Percentiles rank a stretch among this genome's conserved stretches.
These are phyloP conservation scores for Drosophila subobscura DNA, from an alignment of 1,140 invertebrate species.

Conservation along the genomic window DNA sequence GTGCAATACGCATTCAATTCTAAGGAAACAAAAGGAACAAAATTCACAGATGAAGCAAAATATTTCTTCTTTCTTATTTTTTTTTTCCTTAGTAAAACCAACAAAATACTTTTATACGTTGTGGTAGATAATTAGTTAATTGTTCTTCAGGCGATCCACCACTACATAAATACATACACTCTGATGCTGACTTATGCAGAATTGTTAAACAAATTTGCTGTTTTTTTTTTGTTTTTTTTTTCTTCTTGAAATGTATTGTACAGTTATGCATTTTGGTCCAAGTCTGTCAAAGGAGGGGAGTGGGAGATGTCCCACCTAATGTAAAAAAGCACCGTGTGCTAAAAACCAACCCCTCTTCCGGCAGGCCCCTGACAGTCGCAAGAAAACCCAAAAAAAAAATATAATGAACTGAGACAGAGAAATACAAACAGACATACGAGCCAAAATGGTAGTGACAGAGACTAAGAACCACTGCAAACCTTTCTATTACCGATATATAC, in stretches of 20 bases:
- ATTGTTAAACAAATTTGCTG: conserved; percentile 66
- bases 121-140: too few relatives aligned
- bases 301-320: too few relatives aligned
- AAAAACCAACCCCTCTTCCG: too few relatives aligned
- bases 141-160: not conserved
- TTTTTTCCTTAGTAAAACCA: not conserved
- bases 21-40: conserved; percentile 15
- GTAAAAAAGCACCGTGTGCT: too few relatives aligned
- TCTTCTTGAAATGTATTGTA: not conserved
- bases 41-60: conserved; percentile 14
- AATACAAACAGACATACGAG: conserved; percentile 22
- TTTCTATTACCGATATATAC: conserved; percentile 47
- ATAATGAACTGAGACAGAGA: not conserved
- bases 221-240: conserved; percentile 13
- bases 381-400: not conserved
- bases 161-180: conserved; percentile 3
- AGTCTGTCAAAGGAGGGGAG: too few relatives aligned
- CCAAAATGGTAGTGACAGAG: not conserved
- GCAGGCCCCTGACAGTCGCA: not conserved
- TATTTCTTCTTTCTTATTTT: not conserved
- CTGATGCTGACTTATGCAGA: conserved; percentile 19
- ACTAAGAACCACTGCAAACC: conserved; percentile 32
- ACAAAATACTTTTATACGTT: not conserved
- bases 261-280: too few relatives aligned
- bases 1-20: conserved; percentile 71